Conservation (phyloP, 2,797 vertebrate species). For the Diglossa cyanea region DNA sequence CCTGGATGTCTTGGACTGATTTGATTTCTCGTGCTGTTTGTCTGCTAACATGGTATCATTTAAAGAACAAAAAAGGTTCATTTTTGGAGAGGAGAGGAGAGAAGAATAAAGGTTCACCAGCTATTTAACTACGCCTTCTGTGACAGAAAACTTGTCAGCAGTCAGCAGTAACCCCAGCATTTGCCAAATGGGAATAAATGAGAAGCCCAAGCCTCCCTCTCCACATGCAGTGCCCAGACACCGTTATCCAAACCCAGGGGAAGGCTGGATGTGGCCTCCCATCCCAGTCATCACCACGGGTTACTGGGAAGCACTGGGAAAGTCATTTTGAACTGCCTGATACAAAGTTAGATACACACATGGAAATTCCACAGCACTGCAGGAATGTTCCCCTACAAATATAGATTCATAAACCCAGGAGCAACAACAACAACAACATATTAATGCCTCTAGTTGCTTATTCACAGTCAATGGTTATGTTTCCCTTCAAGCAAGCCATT, state of each 20-base stretch:
- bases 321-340: background rate
- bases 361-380: background rate
- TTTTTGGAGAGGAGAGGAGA: background rate
- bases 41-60: background rate
- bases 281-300: background rate
- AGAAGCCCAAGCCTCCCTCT: background rate
- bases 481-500: slow-evolving; percentile 65
- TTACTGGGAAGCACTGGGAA: background rate
- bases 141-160: background rate
- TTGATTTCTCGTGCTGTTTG: background rate
- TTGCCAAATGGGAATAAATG: slow-evolving; percentile 39
- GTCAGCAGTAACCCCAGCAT: background rate
- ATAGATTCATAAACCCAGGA: background rate
- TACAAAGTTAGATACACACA: accelerated
- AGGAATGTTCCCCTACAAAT: background rate
- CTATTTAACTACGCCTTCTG: background rate
- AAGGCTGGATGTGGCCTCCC: background rate
- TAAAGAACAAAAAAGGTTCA: background rate
- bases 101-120: background rate
- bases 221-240: accelerated
- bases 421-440: background rate
- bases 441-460: slow-evolving; percentile 44
- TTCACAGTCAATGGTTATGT: slow-evolving; percentile 49
- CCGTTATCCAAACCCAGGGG: accelerated
- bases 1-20: background rate